A percentile compares a stretch with the other conserved stretches of the same genome.
phyloP scores from a whole-genome alignment of 2,113 vertebrate species.

The Channa argus region DNA sequence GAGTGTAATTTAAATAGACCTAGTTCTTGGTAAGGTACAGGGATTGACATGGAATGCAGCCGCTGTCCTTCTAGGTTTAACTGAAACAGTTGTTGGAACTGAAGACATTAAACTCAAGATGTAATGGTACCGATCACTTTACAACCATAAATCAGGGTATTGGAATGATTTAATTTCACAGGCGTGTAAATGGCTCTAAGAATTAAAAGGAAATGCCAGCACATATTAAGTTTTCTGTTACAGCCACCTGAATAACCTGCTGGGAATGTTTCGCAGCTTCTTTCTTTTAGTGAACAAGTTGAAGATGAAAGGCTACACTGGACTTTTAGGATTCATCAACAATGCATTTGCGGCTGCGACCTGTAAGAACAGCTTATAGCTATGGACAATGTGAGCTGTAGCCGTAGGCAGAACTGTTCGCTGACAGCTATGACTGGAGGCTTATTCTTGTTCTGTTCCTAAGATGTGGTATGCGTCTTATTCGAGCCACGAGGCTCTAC shows the following conservation, averaged over 20 bases:
- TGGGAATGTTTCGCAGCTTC: neutral
- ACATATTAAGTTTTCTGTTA: neutral
- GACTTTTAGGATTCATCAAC: conserved; percentile 16
- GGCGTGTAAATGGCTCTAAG: too few relatives aligned
- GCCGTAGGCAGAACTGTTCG: conserved; percentile 20
- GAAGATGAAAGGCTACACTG: neutral
- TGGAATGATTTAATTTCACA: too few relatives aligned
- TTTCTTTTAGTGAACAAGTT: neutral
- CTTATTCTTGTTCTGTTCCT: conserved; percentile 59
- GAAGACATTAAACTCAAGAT: neutral
- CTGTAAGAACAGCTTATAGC: neutral
- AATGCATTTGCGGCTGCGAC: conserved; percentile 5
- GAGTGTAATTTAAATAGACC: conserved; percentile 75
- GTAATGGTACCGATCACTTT: neutral
- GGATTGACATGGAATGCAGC: conserved; percentile 41
- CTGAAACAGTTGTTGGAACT: neutral
- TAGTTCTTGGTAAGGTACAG: conserved; percentile 73
- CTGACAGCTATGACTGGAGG: conserved; percentile 33
- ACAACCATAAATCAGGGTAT: neutral
- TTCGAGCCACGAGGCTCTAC: neutral
- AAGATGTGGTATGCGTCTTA: conserved; percentile 31
- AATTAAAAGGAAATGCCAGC: too few relatives aligned
- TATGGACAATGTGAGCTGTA: neutral
- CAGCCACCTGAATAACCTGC: neutral
- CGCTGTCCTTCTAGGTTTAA: conserved; percentile 13